Evolutionary conservation across 1,140 invertebrate genomes (phyloP), one percentile per base, ranked within the genome.

Genomic region (Neotoxoptera formosana): DNA sequence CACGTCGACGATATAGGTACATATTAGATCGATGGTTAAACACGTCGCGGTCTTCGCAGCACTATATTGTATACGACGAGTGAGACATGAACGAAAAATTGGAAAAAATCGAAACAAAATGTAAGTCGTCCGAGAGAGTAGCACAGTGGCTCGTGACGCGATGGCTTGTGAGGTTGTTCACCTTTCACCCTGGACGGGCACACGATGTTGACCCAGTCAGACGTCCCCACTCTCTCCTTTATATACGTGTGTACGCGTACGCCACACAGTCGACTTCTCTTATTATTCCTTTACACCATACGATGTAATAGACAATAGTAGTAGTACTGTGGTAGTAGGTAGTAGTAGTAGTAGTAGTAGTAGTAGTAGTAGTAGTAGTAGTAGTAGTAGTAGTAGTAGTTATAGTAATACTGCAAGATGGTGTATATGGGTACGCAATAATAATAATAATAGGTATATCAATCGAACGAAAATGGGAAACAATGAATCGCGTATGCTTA

Each of bases 131-230:
- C 41, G 45, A 45, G 84, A 84, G 41, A 86, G 87, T 56, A 53
- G 48, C 34, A 89, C 88, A 53, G 51, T 89, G 88, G 51, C 34
- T 89, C 88, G 23, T 56, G 88, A 87, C 45, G 84, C 20, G 87
- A 34, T 25, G 48, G 87, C 21, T n/a, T 51, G 48, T 53, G 87
- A 89, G 88, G 88, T 89, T 25, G 88, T 89, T 89, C 88, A 89
- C 88, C 88, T 89, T 89, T 89, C 88, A 89, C 88, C 88, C 88
- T 89, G 88, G 51, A 89, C 88, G 34, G 88, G 48, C 88, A 89
- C 51, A 89, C 88, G 88, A 89, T 56, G 88, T 89, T 89, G 88
- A 89, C 88, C 88, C 88, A 89, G 88, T 89, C 88, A 89, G 88
- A 56, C 23, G 30, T 88, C 30, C 30, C 34, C 88, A 23, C 88